Evolutionary conservation across 2,113 vertebrate species (phyloP).

Genomic region (Proterorhinus semilunaris): DNA sequence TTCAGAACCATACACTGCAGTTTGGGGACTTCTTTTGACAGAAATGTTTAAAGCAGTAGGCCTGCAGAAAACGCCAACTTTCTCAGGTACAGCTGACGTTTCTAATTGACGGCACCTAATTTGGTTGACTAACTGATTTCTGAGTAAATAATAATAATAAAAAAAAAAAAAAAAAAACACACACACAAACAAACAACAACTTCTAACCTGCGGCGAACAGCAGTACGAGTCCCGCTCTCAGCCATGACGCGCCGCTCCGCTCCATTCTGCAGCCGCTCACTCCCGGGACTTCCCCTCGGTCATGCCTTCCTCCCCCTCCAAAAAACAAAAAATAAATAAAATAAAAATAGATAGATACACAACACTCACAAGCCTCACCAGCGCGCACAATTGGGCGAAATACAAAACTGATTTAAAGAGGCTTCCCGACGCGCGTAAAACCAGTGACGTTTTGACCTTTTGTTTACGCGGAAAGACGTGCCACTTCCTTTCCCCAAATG

Average conservation of each 20-base stretch:
- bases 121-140: too few relatives aligned
- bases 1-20: too few relatives aligned
- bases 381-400: neutral
- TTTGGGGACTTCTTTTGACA: too few relatives aligned
- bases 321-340: too few relatives aligned
- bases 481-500: slow-evolving; percentile 13
- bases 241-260: slow-evolving; percentile 18
- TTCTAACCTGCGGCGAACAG: slow-evolving; percentile 58
- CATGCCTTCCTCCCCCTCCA: neutral
- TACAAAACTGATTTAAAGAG: neutral
- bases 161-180: neutral
- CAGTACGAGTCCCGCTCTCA: slow-evolving; percentile 43
- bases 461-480: neutral
- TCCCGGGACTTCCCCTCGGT: neutral
- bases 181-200: neutral
- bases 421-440: neutral
- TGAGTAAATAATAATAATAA: too few relatives aligned
- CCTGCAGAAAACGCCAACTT: too few relatives aligned
- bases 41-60: too few relatives aligned
- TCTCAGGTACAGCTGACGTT: too few relatives aligned
- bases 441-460: slow-evolving; percentile 29
- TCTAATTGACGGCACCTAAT: too few relatives aligned
- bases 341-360: too few relatives aligned
- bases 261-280: slow-evolving; percentile 36
- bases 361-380: neutral